Base-by-base conservation (phyloP, 2,797 vertebrate genomes). In the Knipowitschia caucasica region DNA sequence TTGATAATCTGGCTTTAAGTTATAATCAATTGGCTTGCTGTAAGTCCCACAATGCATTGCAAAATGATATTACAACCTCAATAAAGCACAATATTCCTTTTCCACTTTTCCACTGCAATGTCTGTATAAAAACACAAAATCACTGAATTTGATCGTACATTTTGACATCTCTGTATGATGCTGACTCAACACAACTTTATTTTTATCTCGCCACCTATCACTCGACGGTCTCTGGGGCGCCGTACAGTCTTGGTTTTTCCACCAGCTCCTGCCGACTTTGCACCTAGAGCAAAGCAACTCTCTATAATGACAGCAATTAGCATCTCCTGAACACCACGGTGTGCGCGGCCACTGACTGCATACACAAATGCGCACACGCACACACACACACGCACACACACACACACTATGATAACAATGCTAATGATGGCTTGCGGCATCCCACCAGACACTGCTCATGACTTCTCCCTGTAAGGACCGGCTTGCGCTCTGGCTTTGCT, bases 361-460 rank as follows among this genome's bases (percentile, higher is more conserved):
- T n/a, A n/a, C n/a, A n/a, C n/a, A n/a, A n/a, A n/a, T n/a, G n/a
- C n/a, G n/a, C n/a, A n/a, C n/a, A n/a, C n/a, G n/a, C n/a, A n/a
- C n/a, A n/a, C n/a, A n/a, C n/a, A n/a, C n/a, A n/a, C n/a, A n/a
- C n/a, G n/a, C n/a, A n/a, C n/a, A n/a, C n/a, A n/a, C n/a, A n/a
- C n/a, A n/a, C n/a, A n/a, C n/a, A n/a, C n/a, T n/a, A n/a, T n/a
- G 35, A 9, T 38, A 38, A 38, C 35, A 18, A 20, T 4, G 15
- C 77, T 83, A 75, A 82, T 56, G 82, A 89, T 71, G 73, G 81
- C 73, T 84, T 73, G 75, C 78, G 87, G 73, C 70, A 68, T 67
- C 56, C 10, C 29, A 44, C 59, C 53, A 56, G 59, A 47, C 38
- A 54, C 58, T 58, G 64, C 62, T 49, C 52, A 64, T 50, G 53